Percentiles rank a stretch among this genome's conserved stretches.
Evolutionary conservation across 2,113 vertebrate genomes (phyloP).

Genomic region (Macaca nemestrina): DNA sequence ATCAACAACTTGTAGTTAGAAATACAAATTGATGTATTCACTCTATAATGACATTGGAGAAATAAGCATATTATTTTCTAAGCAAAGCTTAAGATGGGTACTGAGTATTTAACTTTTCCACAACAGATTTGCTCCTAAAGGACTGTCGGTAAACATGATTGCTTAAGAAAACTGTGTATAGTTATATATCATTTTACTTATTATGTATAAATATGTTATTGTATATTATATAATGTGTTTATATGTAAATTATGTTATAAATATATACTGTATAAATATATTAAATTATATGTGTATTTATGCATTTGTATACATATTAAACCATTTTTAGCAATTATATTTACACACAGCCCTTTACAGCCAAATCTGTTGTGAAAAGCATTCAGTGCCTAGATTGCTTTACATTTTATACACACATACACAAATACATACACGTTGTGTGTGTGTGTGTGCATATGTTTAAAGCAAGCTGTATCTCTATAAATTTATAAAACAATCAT

Average conservation of each 20-base stretch:
- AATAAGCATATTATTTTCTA: neutral
- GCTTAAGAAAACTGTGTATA: neutral
- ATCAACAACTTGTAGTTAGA: neutral
- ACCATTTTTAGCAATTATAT: neutral
- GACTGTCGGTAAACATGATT: neutral
- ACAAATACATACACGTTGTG: neutral
- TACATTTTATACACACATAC: neutral
- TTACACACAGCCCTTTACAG: neutral
- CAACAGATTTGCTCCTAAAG: neutral
- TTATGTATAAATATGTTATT: neutral
- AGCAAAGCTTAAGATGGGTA: neutral
- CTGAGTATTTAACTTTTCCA: neutral
- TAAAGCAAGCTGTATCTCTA: conserved; percentile 25
- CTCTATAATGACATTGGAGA: neutral
- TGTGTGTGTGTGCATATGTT: neutral
- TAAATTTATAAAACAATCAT: conserved; percentile 20
- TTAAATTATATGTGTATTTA: neutral
- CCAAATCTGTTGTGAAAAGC: neutral
- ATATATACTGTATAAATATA: neutral
- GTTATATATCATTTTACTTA: neutral
- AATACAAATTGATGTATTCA: neutral
- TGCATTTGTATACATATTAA: neutral
- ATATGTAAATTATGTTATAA: neutral
- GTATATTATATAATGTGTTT: neutral
- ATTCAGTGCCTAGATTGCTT: neutral